Evolutionary conservation across 2,888 invertebrate genomes (phyloP).

Genomic region (Calameuta filiformis): DNA sequence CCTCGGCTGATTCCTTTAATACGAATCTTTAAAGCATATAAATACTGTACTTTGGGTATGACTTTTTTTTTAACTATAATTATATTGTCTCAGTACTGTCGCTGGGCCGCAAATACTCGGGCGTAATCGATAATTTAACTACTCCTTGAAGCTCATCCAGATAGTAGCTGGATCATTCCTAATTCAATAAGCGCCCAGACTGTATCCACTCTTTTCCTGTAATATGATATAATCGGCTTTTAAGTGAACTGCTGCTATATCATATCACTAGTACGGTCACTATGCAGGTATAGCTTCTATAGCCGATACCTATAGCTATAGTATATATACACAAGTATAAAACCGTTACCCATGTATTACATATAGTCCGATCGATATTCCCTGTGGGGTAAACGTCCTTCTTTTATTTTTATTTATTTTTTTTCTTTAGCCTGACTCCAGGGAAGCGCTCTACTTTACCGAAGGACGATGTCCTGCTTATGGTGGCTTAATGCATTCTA

Average conservation of each 20-base stretch:
- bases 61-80: not conserved
- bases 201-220: not conserved
- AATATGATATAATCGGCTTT: not conserved
- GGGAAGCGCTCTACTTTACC: not conserved
- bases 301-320: no score
- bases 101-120: not conserved
- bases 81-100: no score
- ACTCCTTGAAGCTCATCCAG: not conserved
- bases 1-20: conserved; percentile 50
- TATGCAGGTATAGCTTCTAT: no score
- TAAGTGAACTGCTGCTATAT: not conserved
- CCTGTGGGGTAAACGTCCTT: not conserved
- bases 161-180: not conserved
- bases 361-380: not conserved
- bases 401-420: not conserved
- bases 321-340: not conserved
- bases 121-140: not conserved
- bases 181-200: not conserved
- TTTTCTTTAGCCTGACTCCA: not conserved
- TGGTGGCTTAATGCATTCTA: not conserved
- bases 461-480: not conserved
- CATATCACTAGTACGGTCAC: not conserved
- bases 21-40: not conserved
- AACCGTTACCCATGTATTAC: not conserved
- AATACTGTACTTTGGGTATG: not conserved